phyloP scores from a whole-genome alignment of 2,888 invertebrate genomes.

The Clepsis dumicolana region DNA sequence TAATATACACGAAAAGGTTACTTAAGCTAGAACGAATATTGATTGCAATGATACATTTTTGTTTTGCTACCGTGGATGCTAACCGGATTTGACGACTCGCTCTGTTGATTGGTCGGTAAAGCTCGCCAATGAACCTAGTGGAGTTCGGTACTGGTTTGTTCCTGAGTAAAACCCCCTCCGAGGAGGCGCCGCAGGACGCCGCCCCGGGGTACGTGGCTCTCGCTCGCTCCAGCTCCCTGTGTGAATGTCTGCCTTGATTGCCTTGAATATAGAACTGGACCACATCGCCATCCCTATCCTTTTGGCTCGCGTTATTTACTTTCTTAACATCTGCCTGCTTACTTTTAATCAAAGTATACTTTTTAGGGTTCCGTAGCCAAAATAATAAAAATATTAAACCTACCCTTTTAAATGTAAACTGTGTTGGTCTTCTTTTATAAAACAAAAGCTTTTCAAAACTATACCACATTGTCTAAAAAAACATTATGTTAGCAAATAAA shows the following conservation, averaged over 20 bases:
- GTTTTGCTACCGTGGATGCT: slow-evolving; percentile 83
- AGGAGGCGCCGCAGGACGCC: slow-evolving; percentile 92
- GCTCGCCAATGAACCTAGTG: slow-evolving; percentile 97
- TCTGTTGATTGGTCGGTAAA: slow-evolving; percentile 76
- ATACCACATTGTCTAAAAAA: too few species aligned
- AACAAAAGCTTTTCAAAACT: neutral
- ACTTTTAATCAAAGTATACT: neutral
- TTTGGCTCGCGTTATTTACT: slow-evolving; percentile 38
- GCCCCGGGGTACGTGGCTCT: slow-evolving; percentile 86
- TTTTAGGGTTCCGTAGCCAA: slow-evolving; percentile 29
- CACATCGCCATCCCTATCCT: slow-evolving; percentile 52
- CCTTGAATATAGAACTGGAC: slow-evolving; percentile 57
- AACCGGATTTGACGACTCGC: slow-evolving; percentile 64
- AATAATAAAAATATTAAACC: neutral
- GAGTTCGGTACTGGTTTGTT: slow-evolving; percentile 98
- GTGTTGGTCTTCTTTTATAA: neutral
- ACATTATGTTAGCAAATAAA: too few species aligned
- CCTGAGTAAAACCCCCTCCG: slow-evolving; percentile 96
- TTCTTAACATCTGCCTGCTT: slow-evolving; percentile 10
- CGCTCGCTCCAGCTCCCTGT: slow-evolving; percentile 63
- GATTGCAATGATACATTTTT: slow-evolving; percentile 73
- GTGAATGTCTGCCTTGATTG: slow-evolving; percentile 67
- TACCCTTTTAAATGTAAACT: too few species aligned
- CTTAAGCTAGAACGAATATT: slow-evolving; percentile 65
- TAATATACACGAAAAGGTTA: slow-evolving; percentile 57